phyloP scores from a whole-genome alignment of 2,113 vertebrate genomes.

The Clarias gariepinus region DNA sequence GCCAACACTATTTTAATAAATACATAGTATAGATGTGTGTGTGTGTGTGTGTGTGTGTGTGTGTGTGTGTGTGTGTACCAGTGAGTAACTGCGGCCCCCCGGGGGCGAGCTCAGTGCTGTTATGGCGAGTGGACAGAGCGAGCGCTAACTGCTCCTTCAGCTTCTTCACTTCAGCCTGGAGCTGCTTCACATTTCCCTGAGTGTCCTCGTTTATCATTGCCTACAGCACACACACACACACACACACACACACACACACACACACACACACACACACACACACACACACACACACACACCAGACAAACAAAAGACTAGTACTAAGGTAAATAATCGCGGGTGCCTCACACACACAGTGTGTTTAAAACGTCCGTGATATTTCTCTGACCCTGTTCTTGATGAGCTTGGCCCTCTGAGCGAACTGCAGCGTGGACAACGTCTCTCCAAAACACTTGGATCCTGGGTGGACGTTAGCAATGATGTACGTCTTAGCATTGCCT shows the following conservation, averaged over 20 bases:
- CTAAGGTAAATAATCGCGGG: background rate
- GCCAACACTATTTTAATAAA: no score
- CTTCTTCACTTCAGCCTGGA: conserved; percentile 92
- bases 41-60: conserved; percentile 16
- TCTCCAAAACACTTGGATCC: conserved; percentile 94
- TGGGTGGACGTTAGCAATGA: conserved; percentile 96
- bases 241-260: background rate
- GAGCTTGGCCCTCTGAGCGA: conserved; percentile 93
- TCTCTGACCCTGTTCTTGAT: conserved; percentile 91
- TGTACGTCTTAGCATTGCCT: conserved; percentile 93
- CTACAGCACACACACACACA: conserved; percentile 64
- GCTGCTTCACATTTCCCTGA: conserved; percentile 89
- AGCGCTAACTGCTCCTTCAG: conserved; percentile 86
- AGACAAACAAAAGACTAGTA: background rate
- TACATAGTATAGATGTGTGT: background rate
- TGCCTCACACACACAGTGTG: background rate
- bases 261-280: background rate
- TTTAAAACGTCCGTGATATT: background rate
- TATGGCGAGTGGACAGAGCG: conserved; percentile 59
- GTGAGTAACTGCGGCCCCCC: conserved; percentile 59
- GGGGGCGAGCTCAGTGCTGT: conserved; percentile 56
- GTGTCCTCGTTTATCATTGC: conserved; percentile 94
- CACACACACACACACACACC: background rate
- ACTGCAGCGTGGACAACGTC: conserved; percentile 92
- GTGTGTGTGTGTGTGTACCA: conserved; percentile 54